Conservation (phyloP, 30 jellyfish, hydroid and myxozoan genomes). For the Turritopsis rubra region DNA sequence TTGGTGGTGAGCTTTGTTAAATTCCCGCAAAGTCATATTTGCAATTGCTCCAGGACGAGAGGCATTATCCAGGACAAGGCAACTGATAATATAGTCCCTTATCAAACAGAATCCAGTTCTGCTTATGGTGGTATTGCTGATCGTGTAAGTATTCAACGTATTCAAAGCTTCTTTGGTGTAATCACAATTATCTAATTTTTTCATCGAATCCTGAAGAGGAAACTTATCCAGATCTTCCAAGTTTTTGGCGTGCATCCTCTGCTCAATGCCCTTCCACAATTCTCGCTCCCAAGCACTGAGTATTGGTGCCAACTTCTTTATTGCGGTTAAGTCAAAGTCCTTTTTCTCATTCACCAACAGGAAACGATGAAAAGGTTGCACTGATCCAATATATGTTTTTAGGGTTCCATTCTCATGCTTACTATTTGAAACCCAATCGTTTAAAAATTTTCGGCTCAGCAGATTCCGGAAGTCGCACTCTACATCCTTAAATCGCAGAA, state of each 20-base stretch:
- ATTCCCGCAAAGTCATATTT: conserved; percentile 21
- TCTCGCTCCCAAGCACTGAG: neutral
- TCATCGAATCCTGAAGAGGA: neutral
- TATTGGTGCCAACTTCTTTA: neutral
- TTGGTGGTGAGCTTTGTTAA: neutral
- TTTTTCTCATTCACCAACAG: neutral
- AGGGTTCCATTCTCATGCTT: neutral
- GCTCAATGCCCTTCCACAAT: conserved; percentile 9
- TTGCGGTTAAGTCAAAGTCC: neutral
- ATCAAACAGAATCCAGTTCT: neutral
- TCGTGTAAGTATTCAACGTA: neutral
- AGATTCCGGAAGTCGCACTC: neutral
- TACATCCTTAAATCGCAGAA: neutral
- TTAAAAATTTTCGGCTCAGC: neutral
- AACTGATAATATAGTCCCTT: too few species aligned
- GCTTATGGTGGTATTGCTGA: neutral
- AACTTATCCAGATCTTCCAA: neutral
- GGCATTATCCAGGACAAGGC: conserved; percentile 19
- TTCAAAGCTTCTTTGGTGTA: neutral
- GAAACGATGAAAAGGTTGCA: neutral
- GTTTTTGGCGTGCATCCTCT: conserved; percentile 1
- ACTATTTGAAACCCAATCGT: neutral
- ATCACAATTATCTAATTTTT: neutral
- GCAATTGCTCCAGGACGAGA: conserved; percentile 23
- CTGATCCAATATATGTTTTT: neutral